Evolutionary conservation across 2,113 vertebrate species (phyloP).

Genomic region (Scomber scombrus): DNA sequence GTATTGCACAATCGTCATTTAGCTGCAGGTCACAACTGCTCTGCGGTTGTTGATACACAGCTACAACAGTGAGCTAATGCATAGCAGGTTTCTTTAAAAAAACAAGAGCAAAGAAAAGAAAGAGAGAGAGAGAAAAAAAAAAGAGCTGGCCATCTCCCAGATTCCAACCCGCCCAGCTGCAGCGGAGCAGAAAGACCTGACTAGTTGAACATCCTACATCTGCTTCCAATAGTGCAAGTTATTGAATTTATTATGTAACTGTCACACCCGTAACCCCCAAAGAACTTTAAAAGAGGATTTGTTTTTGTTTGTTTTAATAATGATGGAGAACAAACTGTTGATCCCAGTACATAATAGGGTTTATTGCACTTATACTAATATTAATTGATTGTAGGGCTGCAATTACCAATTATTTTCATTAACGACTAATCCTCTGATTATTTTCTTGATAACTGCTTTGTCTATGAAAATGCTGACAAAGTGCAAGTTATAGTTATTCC

Average conservation of each 20-base stretch:
- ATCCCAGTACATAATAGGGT: background rate
- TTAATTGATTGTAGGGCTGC: background rate
- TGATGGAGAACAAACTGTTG: background rate
- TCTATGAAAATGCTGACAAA: no score
- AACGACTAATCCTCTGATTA: no score
- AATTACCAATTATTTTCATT: no score
- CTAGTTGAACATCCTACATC: conserved; percentile 58
- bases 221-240: conserved; percentile 70
- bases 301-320: conserved; percentile 17
- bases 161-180: conserved; percentile 14
- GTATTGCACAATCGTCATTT: conserved; percentile 56
- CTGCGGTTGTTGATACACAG: conserved; percentile 30
- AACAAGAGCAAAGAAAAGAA: background rate
- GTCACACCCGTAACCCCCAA: background rate
- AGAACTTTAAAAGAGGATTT: background rate
- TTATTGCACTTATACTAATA: background rate
- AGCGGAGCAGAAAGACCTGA: conserved; percentile 11
- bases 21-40: conserved; percentile 66
- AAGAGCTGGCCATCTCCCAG: background rate
- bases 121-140: conserved; percentile 11
- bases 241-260: conserved; percentile 62
- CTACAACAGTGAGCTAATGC: conserved; percentile 19
- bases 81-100: conserved; percentile 39
- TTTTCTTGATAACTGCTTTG: no score
- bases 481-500: no score